phyloP scores from a whole-genome alignment of 1,140 invertebrate species.

The Bombyx mori region ASM3026992v2 NC_085110.1:9700501-9701000 shows the following conservation, averaged over 20 bases:
- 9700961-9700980: conserved; percentile 21
- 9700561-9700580: conserved; percentile 49
- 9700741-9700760: conserved; percentile 61
- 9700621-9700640: conserved; percentile 30
- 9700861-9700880: conserved; percentile 42
- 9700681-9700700: conserved; percentile 37
- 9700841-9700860: conserved; percentile 65
- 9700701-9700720: conserved; percentile 40
- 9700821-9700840: conserved; percentile 61
- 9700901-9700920: not conserved
- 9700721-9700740: conserved; percentile 65
- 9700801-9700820: conserved; percentile 67
- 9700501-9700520: conserved; percentile 35
- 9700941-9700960: conserved; percentile 12
- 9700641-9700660: conserved; percentile 13
- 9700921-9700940: conserved; percentile 1
- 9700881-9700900: conserved; percentile 25
- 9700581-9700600: conserved; percentile 25
- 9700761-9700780: conserved; percentile 67
- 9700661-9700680: conserved; percentile 19
- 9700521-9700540: conserved; percentile 44
- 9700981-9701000: conserved; percentile 47
- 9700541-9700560: conserved; percentile 42
- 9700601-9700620: conserved; percentile 18
- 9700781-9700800: conserved; percentile 70